Base-by-base conservation (phyloP, 2,113 vertebrate species). In the Patagioenas fasciata region DNA sequence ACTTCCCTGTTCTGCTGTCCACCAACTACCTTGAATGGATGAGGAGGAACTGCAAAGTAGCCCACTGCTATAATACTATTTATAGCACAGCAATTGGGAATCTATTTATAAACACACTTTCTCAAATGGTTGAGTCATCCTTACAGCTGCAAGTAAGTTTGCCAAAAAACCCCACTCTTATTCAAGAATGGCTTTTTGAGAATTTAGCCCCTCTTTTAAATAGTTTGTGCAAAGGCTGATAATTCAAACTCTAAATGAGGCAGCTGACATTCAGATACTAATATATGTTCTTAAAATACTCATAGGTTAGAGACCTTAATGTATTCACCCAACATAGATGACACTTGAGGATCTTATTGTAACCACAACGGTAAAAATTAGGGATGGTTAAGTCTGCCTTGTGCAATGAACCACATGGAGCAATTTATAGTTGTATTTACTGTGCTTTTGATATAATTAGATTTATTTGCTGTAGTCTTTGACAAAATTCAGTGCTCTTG, bases 101-200 rank as follows among this genome's bases (percentile, higher is more conserved):
- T 91, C 91, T 89, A 62, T 70, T 31, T 92, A 92, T 92, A 84
- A 91, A 56, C 5, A 28, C 38, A 84, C 29, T 89, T 93, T 85
- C 7, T 1, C 58, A 91, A 94, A 65, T 74, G 95, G 73, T 48
- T 91, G 60, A 93, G 65, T 95, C 77, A 83, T 91, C 77, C 29
- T 91, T 95, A 80, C 91, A 95, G 91, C 80, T 96, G 82, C 88
- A 86, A 85, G 29, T 79, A 82, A 72, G 9, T 82, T 70, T 83
- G 60, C 57, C 56, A 88, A 62, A 62, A 50, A 42, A 4, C 3
- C 38, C 44, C 23, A 56, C 31, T 80, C 19, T 24, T 69, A 34
- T 64, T 80, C 54, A 65, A 77, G 67, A 83, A 83, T 36, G 18
- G 11, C 2, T 79, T 79, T 88, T 92, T 77, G n/a, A 96, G 44